Evolutionary conservation across 2,888 invertebrate genomes (phyloP).

Genomic region (Watsonalla cultraria): DNA sequence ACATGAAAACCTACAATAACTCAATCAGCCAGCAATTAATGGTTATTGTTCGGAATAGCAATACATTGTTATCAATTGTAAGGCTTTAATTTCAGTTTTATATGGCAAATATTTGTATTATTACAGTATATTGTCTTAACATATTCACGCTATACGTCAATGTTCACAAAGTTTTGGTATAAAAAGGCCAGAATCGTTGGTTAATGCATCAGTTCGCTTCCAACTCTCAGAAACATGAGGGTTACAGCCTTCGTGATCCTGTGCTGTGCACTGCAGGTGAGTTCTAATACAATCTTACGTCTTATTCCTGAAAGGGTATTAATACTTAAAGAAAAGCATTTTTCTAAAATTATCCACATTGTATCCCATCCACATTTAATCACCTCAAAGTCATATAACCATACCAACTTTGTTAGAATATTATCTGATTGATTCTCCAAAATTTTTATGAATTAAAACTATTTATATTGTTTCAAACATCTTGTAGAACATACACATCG

Average conservation of each 20-base stretch:
- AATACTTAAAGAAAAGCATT: no score
- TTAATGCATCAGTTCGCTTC: constrained; percentile 60
- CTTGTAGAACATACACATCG: no score
- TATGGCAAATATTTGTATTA: constrained; percentile 43
- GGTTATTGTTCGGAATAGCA: constrained; percentile 46
- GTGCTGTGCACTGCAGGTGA: constrained; percentile 69
- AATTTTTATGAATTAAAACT: no score
- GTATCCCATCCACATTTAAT: no score
- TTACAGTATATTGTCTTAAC: constrained; percentile 20
- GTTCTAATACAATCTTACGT: constrained; percentile 11
- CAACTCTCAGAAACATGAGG: constrained; percentile 69
- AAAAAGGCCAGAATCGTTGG: constrained; percentile 36
- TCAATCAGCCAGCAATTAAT: constrained; percentile 44
- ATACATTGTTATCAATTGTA: constrained; percentile 38
- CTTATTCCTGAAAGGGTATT: neutral
- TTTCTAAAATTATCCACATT: no score
- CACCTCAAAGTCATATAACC: no score
- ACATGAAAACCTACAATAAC: constrained; percentile 26
- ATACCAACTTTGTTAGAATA: no score
- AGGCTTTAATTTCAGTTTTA: constrained; percentile 32
- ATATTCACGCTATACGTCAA: constrained; percentile 22
- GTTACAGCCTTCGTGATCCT: constrained; percentile 69
- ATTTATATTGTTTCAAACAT: no score
- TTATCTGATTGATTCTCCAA: no score
- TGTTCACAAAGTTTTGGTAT: constrained; percentile 37